Evolutionary conservation across 1,140 invertebrate species (phyloP), one percentile per base, ranked within the genome.

Genomic region (Meloidogyne chitwoodi): DNA sequence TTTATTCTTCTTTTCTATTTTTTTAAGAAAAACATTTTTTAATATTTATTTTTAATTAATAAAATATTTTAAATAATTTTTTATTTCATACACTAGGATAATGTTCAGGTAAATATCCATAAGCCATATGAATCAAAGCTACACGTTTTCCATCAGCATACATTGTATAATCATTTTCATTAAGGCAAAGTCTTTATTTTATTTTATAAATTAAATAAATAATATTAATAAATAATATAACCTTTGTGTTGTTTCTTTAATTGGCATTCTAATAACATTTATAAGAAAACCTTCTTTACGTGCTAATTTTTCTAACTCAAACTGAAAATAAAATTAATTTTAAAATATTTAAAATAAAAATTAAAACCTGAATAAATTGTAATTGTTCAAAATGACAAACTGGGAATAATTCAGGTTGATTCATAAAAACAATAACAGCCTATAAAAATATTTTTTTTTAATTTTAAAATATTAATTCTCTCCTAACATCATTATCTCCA

Each of bases 91-190:
- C 56, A 48, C 76, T 68, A 61, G 77, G 73, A 77, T 95, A 97
- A 85, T 95, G 92, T n/a, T 89, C 90, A 0, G 94, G 93, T 80
- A 92, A 91, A 88, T 98, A 99, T 4, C 93, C 95, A 74, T 92
- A 91, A 81, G 96, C 90, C 88, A 93, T 95, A 88, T 98, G 98
- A 27, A 97, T 92, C 24, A 99, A 93, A 62, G 92, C 93, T 16
- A 98, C 91, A 24, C 29, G 22, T 84, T 92, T 91, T 91, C 89
- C 80, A 91, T 73, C 71, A 38, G 56, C 92, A 48, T 91, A 87
- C 12, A 93, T 34, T n/a, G 67, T 56, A 27, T 63, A 68, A 64
- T 83, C 74, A 5, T 14, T 26, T n/a, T 78, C 66, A 8, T 69
- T 72, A 61, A 85, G 65, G 34, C 41, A 65, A 31, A 78, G 48